Evolutionary conservation across 64 coral and sea anemone species (phyloP), one percentile per base, ranked within the genome.

Genomic region (Montipora sp.): DNA sequence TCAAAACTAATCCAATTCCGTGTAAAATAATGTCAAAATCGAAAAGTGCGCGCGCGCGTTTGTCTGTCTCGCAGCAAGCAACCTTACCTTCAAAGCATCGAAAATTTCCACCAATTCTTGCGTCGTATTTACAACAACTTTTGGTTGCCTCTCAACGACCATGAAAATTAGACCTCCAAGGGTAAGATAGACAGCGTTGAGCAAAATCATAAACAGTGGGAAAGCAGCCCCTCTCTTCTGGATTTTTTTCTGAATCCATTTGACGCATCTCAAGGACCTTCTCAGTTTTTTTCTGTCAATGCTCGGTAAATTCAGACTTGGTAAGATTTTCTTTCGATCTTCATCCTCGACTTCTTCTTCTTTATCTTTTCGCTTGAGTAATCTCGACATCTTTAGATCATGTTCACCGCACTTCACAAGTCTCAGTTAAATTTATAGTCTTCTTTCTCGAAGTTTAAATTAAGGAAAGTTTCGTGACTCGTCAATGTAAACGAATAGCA

Each of bases 161-260:
- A 98, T 98, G 15, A 98, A 97, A n/a, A 94, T 46, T 45, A 98
- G 50, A 55, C 95, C 95, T 2, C 95, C 95, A 23, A 98, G 36
- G 51, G 91, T 89, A 8, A 98, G 83, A 53, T 94, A 98, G 19
- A 94, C 3, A 3, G 83, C 80, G 63, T 98, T 98, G 3, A 94
- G 43, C 10, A 89, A 2, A 19, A 98, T 70, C 92, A 98, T 91
- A 5, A 98, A 88, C 12, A 98, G 73, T 2, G 95, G 95, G 65
- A 98, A 98, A 1, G 89, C 19, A 63, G 89, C 89, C 0, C 92
- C 95, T 15, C 77, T 93, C 49, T 75, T 91, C 24, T 89, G 69
- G 43, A 97, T 86, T 65, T 92, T 97, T 46, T 87, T 90, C 59
- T 87, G 77, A 36, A 97, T 27, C 95, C 95, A 97, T 68, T 84